Conservation (phyloP, 2,797 vertebrate genomes). For the Urosaurus nigricauda region DNA sequence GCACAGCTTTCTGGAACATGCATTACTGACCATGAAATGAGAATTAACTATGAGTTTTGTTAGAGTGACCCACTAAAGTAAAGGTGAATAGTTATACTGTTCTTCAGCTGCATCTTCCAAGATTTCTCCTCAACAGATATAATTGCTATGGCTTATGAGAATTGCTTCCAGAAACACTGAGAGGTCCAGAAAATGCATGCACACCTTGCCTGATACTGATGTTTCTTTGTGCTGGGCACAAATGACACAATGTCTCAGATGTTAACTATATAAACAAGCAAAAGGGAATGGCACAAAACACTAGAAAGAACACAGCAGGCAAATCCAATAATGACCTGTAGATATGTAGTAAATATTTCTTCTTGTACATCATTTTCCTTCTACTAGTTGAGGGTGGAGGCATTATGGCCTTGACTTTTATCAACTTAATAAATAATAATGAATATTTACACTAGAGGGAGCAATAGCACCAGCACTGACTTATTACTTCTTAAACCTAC, state of each 20-base stretch:
- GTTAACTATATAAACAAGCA: neutral
- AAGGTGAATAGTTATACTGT: neutral
- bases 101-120: neutral
- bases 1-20: neutral
- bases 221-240: neutral
- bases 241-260: neutral
- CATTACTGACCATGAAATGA: neutral
- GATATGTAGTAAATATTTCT: neutral
- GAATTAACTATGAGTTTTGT: neutral
- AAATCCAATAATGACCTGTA: neutral
- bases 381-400: neutral
- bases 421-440: constrained; percentile 49
- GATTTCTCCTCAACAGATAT: neutral
- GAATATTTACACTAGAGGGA: constrained; percentile 80
- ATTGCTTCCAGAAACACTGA: neutral
- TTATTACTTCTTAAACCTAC: constrained; percentile 33
- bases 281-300: neutral
- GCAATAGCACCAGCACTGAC: constrained; percentile 72
- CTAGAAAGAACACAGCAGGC: neutral
- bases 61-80: neutral
- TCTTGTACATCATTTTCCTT: neutral
- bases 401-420: constrained; percentile 15
- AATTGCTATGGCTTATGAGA: neutral
- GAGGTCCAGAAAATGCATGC: neutral
- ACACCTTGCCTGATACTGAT: no score